Conservation (phyloP, 2,888 invertebrate species). For the Philaethria dido region DNA sequence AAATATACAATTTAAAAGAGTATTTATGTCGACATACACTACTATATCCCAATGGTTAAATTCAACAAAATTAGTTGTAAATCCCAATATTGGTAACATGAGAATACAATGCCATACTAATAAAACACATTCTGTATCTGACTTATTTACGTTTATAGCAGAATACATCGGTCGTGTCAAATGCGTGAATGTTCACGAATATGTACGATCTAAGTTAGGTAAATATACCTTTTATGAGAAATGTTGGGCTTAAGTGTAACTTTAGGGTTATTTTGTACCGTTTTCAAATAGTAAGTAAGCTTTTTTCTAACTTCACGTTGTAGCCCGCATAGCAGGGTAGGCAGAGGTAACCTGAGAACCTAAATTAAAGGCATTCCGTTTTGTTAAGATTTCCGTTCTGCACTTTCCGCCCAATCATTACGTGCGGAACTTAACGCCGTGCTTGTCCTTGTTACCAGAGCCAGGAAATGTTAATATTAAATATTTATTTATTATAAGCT, state of each 20-base stretch:
- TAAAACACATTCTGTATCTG: not conserved
- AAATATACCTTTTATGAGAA: constrained; percentile 12
- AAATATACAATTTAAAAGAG: no score
- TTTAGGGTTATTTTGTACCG: constrained; percentile 1
- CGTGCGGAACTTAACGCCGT: no score
- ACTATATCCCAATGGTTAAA: not conserved
- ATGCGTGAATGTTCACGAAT: not conserved
- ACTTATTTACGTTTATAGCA: constrained; percentile 20
- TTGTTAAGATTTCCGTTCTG: no score
- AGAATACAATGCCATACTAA: not conserved
- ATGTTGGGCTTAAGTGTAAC: constrained; percentile 1
- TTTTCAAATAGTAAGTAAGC: not conserved
- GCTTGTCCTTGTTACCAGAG: no score
- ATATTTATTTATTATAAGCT: no score
- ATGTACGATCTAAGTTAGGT: constrained; percentile 6
- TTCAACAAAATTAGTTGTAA: not conserved
- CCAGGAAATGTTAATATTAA: no score
- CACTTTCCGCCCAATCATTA: no score
- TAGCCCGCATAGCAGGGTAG: no score
- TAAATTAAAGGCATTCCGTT: no score
- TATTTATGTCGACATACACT: not conserved
- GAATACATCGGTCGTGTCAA: constrained; percentile 18
- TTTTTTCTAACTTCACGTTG: no score
- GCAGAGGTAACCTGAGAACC: no score
- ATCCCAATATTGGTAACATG: constrained; percentile 1